Evolutionary conservation across 2,797 vertebrate genomes (phyloP), one percentile per base, ranked within the genome.

Genomic region (Gallinago nigripennis): DNA sequence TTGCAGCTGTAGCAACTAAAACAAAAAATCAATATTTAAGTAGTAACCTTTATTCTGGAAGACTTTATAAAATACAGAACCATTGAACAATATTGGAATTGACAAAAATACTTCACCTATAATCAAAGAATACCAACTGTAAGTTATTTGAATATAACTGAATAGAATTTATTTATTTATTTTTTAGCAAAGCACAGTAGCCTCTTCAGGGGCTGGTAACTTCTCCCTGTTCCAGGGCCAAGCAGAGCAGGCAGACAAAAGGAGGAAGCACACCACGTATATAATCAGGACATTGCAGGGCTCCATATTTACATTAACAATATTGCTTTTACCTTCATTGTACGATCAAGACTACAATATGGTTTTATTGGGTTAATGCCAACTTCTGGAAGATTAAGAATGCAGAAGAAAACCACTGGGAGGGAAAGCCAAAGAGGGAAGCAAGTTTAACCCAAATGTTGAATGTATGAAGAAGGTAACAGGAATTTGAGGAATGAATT

Each of bases 191-290:
- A 68, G 17, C 11, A 48, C 10, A n/a, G 24, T 2, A 61, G 9
- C 25, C 25, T 88, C 20, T 66, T 71, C 33, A 60, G 50, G 24
- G 21, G 14, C 57, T 60, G 27, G 18, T 31, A 35, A 75, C 27
- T n/a, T 48, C n/a, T 72, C 24, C 33, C 21, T 84, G 10, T 57
- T 31, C 43, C 6, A 77, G 35, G 63, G 78, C 30, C 65, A 78
- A 58, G 73, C 51, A 66, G 20, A 60, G 82, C 57, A 78, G 43
- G 14, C 18, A 71, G 61, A 33, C 8, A n/a, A 75, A 72, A 18
- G 9, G 8, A 88, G 19, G 53, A 77, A 73, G 33, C 5, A 33
- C 2, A 54, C 9, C 28, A 54, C 2, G 0, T 0, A 41, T 17
- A 21, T 7, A 66, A 64, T 28, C n/a, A 56, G 51, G 28, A 39